phyloP scores from a whole-genome alignment of 1,140 invertebrate species.

The Drosophila ambigua region DNA sequence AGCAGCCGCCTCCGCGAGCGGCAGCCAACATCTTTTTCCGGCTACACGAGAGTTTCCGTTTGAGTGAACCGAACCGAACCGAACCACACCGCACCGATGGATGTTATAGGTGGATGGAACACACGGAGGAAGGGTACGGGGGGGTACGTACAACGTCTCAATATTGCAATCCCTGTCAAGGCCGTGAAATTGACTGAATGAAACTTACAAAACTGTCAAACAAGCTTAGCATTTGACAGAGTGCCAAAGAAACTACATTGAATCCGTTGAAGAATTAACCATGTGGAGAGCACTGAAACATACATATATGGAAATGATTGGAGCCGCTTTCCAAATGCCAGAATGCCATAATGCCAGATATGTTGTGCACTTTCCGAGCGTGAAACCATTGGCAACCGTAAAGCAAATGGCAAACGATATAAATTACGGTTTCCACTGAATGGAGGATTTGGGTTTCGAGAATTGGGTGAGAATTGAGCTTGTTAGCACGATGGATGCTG shows the following conservation, averaged over 20 bases:
- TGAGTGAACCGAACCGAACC: constrained; percentile 20
- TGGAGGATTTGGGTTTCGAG: constrained; percentile 16
- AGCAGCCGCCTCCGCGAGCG: constrained; percentile 52
- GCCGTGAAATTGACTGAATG: constrained; percentile 65
- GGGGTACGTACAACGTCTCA: constrained; percentile 46
- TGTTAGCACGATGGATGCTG: constrained; percentile 26
- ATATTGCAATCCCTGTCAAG: constrained; percentile 64
- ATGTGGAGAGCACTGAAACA: constrained; percentile 20
- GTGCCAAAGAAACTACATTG: constrained; percentile 6
- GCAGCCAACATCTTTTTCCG: constrained; percentile 67
- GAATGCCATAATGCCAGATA: background rate
- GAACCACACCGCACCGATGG: background rate
- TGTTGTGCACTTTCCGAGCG: constrained; percentile 31
- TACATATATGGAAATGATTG: constrained; percentile 7
- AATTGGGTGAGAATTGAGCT: constrained; percentile 36
- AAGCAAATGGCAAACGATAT: constrained; percentile 41
- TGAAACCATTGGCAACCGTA: constrained; percentile 36
- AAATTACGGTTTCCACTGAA: constrained; percentile 49
- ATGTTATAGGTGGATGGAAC: background rate
- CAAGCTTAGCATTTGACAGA: constrained; percentile 55
- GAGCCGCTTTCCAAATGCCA: too few relatives aligned
- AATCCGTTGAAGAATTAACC: constrained; percentile 27
- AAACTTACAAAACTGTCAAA: constrained; percentile 56
- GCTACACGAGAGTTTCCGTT: constrained; percentile 58
- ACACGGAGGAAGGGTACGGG: background rate